Evolutionary conservation across 1,140 invertebrate genomes (phyloP), one percentile per base, ranked within the genome.

Genomic region (Amyelois transitella): DNA sequence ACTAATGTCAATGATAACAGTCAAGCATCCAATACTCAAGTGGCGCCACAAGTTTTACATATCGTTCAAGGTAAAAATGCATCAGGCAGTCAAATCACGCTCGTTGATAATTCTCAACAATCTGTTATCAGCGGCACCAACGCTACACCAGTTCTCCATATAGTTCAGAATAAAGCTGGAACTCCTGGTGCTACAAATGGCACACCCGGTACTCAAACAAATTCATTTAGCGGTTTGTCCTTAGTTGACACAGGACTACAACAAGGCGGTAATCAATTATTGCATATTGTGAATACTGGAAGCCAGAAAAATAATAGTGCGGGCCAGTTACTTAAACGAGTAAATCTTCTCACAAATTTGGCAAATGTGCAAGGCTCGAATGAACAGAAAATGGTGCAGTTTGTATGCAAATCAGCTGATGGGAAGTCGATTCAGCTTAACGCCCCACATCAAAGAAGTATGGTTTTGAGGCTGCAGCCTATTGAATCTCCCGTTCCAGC

Each of bases 331-430:
- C 57, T 89, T 0, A 89, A 89, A 70, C 69, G 85, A 60, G 88
- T 89, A 0, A 89, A 89, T 58, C 71, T 89, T n/a, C 60, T 89
- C 24, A 88, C 88, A 0, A 89, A 88, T 63, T 63, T 89, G 5
- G 65, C 85, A 17, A 88, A 88, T 66, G 75, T 79, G 12, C 88
- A 88, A 72, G 84, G 86, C n/a, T 69, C 75, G 12, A 88, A 79
- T 60, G 88, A 89, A 45, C 88, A 89, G 61, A 89, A 89, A 69
- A 88, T 89, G 85, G 76, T 89, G 6, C 88, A 89, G 62, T 91
- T 91, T 72, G 89, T 91, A 45, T 91, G 90, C 69, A 91, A 91
- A 80, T 89, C 90, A 44, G 83, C 90, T 14, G 89, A 90, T 64
- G 88, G 88, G 7, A 90, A 90, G 80, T 61, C 89, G 43, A 90